Evolutionary conservation across 2,888 invertebrate genomes (phyloP), one percentile per base, ranked within the genome.

Genomic region (Phalera bucephala): DNA sequence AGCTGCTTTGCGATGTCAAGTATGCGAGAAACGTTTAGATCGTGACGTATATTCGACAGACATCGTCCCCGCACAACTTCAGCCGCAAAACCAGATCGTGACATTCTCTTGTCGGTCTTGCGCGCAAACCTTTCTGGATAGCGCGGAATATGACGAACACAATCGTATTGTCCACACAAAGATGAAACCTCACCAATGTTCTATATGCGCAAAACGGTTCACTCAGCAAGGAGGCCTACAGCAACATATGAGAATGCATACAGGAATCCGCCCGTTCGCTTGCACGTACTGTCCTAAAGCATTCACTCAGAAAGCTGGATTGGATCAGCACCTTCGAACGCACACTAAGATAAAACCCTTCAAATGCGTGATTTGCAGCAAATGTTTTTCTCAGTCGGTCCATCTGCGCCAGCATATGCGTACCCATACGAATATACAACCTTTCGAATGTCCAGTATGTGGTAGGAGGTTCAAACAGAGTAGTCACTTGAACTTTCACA

Each of bases 351-450:
- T 87, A 14, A 88, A 90, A 33, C 90, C 90, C 0, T 90, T 86
- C 44, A 80, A 77, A 39, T 90, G 90, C 49, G 80, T 89, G 0
- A 77, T 90, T 39, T 90, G 90, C 44, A 72, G 67, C 41, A 88
- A 87, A 42, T 76, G 81, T 29, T 90, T 90, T 50, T 88, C 90
- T 0, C 90, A 90, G 38, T 88, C 89, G 0, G 88, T 90, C 1
- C 90, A 90, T 40, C 64, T 90, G 20, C 67, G 82, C 1, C 90
- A 90, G 52, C 90, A 90, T 53, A 90, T 90, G 90, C 68, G 90
- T 0, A 88, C 88, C 0, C 90, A 90, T 46, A 89, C 90, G 0
- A 89, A 88, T 47, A 87, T 89, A 29, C 89, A 89, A 45, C 90
- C 90, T 0, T 90, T 89, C 45, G 80, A 78, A 49, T 90, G 90